Percentiles rank a stretch among this genome's conserved stretches.
phyloP scores from a whole-genome alignment of 1,140 invertebrate species.

The Bombus huntii region DNA sequence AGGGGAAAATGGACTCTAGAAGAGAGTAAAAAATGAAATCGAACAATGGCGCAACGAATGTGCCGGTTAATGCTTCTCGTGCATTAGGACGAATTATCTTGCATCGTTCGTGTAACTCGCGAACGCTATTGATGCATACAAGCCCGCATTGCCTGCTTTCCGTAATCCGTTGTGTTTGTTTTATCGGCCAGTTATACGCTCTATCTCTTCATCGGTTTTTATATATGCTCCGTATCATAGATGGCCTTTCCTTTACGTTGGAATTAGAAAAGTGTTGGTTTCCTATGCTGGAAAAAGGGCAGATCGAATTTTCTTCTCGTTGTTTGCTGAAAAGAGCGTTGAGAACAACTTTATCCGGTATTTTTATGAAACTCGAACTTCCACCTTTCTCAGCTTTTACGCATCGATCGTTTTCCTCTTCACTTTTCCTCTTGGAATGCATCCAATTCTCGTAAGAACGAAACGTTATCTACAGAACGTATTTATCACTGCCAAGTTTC shows the following conservation, averaged over 20 bases:
- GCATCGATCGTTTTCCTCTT: constrained; percentile 58
- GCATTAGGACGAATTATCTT: constrained; percentile 44
- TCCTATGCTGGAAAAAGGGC: neutral
- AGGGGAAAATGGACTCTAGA: neutral
- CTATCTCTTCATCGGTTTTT: constrained; percentile 13
- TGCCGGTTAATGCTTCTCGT: constrained; percentile 43
- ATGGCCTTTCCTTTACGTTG: neutral
- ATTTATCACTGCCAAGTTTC: neutral
- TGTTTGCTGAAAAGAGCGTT: neutral
- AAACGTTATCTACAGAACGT: neutral
- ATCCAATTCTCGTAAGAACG: constrained; percentile 14
- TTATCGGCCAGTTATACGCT: neutral
- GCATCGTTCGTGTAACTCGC: constrained; percentile 5
- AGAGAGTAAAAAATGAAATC: constrained; percentile 26
- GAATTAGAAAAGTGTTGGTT: neutral
- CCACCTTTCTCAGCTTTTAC: neutral
- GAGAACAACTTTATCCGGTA: neutral
- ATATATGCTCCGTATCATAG: neutral
- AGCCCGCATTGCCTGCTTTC: constrained; percentile 33
- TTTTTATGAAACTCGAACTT: neutral
- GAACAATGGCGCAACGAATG: neutral
- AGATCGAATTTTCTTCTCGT: neutral
- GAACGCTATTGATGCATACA: constrained; percentile 12
- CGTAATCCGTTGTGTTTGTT: constrained; percentile 35
- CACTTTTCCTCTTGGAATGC: constrained; percentile 48